A percentile compares a stretch with the other conserved stretches of the same genome.
Evolutionary conservation across 2,888 invertebrate genomes (phyloP).

Genomic region (Apotomis turbidana): DNA sequence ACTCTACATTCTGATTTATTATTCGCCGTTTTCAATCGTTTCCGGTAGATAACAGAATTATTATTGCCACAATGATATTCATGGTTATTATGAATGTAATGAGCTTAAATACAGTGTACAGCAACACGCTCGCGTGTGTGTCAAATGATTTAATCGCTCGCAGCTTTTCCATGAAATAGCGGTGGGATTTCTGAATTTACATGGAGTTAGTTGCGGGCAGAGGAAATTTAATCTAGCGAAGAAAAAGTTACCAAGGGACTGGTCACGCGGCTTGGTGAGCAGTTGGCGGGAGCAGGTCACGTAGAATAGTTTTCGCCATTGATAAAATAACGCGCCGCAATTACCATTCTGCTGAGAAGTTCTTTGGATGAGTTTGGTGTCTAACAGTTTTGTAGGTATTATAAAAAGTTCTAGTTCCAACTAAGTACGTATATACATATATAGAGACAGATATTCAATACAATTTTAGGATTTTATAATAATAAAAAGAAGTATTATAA

Average conservation of each 20-base stretch:
- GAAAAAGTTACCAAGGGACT: conserved; percentile 30
- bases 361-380: conserved; percentile 5
- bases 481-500: no score
- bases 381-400: neutral
- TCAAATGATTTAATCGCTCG: neutral
- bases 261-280: conserved; percentile 23
- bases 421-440: neutral
- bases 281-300: conserved; percentile 39
- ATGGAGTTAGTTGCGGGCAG: conserved; percentile 11
- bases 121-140: neutral
- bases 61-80: conserved; percentile 14
- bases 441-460: no score
- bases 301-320: conserved; percentile 39
- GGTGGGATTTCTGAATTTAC: conserved; percentile 12
- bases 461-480: no score
- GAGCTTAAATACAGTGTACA: neutral
- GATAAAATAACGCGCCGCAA: conserved; percentile 34
- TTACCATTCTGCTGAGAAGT: conserved; percentile 25
- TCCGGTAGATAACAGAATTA: conserved; percentile 33
- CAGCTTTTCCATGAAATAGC: neutral
- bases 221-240: conserved; percentile 40
- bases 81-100: neutral
- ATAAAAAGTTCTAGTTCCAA: neutral
- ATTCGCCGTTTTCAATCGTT: conserved; percentile 29
- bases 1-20: conserved; percentile 40